These are phyloP conservation scores for Variabilichromis moorii DNA, from an alignment of 2,113 vertebrate genomes.

Conservation along the genomic window DNA sequence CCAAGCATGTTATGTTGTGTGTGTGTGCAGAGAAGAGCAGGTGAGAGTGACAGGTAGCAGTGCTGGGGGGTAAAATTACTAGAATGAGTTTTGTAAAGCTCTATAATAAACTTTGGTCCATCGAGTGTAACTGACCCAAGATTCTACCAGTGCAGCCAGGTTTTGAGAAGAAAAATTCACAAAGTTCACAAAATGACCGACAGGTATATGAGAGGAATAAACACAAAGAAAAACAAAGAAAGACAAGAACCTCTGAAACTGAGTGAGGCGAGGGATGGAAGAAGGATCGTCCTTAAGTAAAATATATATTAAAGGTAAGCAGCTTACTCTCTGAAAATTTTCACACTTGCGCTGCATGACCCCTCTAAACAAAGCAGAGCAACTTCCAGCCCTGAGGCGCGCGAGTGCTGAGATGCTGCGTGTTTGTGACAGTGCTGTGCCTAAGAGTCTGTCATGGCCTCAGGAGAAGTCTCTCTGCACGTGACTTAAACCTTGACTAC, in stretches of 20 bases:
- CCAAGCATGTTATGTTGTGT: neutral
- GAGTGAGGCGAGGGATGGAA: neutral
- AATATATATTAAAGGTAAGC: conserved; percentile 35
- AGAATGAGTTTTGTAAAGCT: neutral
- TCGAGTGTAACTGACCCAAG: neutral
- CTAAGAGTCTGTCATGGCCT: conserved; percentile 26
- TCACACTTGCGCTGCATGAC: conserved; percentile 19
- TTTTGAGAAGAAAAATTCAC: neutral
- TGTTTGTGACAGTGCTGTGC: conserved; percentile 32
- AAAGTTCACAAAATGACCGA: neutral
- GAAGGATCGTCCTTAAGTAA: neutral
- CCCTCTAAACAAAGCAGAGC: neutral
- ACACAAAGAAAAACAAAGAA: neutral
- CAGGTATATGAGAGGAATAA: neutral
- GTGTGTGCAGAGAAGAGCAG: neutral
- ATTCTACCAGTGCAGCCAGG: neutral
- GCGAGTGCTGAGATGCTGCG: neutral
- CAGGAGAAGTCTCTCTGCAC: conserved; percentile 4
- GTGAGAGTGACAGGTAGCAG: neutral
- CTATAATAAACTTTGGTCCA: neutral
- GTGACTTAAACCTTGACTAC: conserved; percentile 23
- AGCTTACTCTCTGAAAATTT: neutral
- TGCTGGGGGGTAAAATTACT: neutral
- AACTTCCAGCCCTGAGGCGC: neutral
- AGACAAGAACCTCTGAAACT: fast-evolving